phyloP scores from a whole-genome alignment of 2,888 invertebrate genomes.

The Drosophila barbarae region DNA sequence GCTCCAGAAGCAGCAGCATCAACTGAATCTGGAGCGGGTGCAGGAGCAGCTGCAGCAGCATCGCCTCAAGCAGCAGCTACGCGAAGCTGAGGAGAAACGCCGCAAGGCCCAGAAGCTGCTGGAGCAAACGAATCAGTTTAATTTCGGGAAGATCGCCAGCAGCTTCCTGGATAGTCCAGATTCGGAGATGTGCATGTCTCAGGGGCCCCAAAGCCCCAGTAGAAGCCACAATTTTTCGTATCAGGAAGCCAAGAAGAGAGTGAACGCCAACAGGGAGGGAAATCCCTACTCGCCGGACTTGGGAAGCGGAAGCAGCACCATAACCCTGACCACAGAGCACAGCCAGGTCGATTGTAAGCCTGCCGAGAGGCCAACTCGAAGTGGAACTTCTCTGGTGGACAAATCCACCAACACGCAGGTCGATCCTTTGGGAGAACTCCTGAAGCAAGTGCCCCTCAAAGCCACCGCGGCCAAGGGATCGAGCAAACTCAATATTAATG shows the following conservation, averaged over 20 bases:
- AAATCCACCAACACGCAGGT: conserved; percentile 17
- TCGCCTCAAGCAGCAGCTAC: not conserved
- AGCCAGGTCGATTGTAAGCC: not conserved
- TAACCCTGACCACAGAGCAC: conserved; percentile 24
- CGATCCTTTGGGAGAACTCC: not conserved
- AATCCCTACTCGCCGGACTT: not conserved
- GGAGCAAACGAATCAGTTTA: conserved; percentile 27
- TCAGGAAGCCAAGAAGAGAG: not conserved
- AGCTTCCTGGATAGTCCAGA: conserved; percentile 16
- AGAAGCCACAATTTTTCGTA: not conserved
- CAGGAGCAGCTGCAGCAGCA: not conserved
- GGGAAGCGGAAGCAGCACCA: conserved; percentile 20
- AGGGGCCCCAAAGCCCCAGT: not conserved
- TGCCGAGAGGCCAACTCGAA: not conserved
- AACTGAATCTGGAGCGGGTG: too few species aligned
- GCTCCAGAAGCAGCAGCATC: not conserved
- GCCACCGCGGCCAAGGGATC: not conserved
- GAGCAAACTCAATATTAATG: conserved; percentile 44
- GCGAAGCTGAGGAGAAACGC: too few species aligned
- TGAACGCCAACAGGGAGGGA: not conserved
- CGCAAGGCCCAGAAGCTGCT: not conserved
- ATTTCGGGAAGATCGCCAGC: conserved; percentile 52
- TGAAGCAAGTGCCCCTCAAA: not conserved
- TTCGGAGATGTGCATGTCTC: not conserved
- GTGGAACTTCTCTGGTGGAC: conserved; percentile 6